A percentile compares a stretch with the other conserved stretches of the same genome.
These are phyloP conservation scores for Salvelinus fontinalis DNA, from an alignment of 2,113 vertebrate genomes.

Conservation along the genomic window DNA sequence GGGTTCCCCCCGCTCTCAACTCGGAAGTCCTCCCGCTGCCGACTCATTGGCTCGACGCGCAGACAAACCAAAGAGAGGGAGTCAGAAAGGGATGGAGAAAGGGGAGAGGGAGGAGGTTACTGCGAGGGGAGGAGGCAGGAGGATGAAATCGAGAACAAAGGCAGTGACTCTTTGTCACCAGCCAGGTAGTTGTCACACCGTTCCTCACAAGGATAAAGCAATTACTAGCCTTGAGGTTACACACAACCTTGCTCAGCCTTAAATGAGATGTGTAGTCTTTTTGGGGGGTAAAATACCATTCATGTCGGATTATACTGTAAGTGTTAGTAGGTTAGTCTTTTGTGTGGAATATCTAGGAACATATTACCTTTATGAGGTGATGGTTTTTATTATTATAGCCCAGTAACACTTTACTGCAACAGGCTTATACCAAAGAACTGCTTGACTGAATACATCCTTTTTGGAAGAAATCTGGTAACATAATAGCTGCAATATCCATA, in stretches of 20 bases:
- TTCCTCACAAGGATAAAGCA: background rate
- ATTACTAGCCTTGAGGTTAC: background rate
- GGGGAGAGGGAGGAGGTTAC: conserved; percentile 2
- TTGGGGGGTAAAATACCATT: background rate
- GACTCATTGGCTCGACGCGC: background rate
- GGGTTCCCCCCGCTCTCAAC: background rate
- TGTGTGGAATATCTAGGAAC: background rate
- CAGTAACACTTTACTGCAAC: background rate
- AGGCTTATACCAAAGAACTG: background rate
- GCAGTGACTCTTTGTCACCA: background rate
- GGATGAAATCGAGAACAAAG: background rate
- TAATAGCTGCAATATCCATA: background rate
- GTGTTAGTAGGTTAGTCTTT: background rate
- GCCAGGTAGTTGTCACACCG: background rate
- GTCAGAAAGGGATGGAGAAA: background rate
- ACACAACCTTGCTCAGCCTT: background rate
- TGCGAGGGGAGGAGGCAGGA: conserved; percentile 4
- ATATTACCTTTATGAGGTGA: background rate
- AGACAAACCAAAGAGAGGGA: background rate
- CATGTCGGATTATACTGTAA: background rate
- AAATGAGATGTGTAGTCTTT: background rate
- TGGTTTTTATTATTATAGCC: background rate
- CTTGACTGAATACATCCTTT: background rate
- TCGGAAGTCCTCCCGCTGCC: background rate
- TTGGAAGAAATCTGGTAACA: background rate